These are phyloP conservation scores for Epizoanthus stellaris DNA, from an alignment of 92 coral and sea anemone genomes.

Conservation along the genomic window DNA sequence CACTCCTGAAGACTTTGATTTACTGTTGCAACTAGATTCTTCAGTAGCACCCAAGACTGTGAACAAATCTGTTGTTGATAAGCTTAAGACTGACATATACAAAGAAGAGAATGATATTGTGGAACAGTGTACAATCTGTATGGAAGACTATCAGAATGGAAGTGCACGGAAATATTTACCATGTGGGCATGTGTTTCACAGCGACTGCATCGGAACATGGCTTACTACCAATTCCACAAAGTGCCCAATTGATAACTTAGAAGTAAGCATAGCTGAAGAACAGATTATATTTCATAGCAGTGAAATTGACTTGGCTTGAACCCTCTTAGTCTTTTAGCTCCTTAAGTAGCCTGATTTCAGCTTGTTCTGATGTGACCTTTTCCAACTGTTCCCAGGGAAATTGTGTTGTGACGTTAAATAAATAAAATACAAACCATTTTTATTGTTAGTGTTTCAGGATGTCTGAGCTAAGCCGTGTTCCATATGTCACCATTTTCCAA, in stretches of 20 bases:
- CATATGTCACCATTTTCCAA: no score
- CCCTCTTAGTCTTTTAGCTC: no score
- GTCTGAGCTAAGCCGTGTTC: no score
- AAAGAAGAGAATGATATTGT: not conserved
- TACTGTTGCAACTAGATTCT: slow-evolving; percentile 78
- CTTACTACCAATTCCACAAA: slow-evolving; percentile 74
- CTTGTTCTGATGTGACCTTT: no score
- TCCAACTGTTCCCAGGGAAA: no score
- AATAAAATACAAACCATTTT: no score
- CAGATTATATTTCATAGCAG: no score
- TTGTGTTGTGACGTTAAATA: no score
- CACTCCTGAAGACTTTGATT: slow-evolving; percentile 91
- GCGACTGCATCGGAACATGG: slow-evolving; percentile 84
- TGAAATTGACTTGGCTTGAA: no score
- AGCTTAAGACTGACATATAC: slow-evolving; percentile 65
- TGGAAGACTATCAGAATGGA: slow-evolving; percentile 80
- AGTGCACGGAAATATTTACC: slow-evolving; percentile 64
- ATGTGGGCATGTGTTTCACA: slow-evolving; percentile 88
- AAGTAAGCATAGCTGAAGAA: slow-evolving; percentile 39
- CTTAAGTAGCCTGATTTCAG: no score
- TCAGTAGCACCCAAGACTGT: slow-evolving; percentile 82
- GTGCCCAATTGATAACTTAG: slow-evolving; percentile 93
- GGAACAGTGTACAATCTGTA: slow-evolving; percentile 81
- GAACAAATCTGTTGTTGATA: slow-evolving; percentile 56
- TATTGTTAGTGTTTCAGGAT: no score